phyloP scores from a whole-genome alignment of 30 jellyfish, hydroid and myxozoan species.

The Catostylus mosaicus region DNA sequence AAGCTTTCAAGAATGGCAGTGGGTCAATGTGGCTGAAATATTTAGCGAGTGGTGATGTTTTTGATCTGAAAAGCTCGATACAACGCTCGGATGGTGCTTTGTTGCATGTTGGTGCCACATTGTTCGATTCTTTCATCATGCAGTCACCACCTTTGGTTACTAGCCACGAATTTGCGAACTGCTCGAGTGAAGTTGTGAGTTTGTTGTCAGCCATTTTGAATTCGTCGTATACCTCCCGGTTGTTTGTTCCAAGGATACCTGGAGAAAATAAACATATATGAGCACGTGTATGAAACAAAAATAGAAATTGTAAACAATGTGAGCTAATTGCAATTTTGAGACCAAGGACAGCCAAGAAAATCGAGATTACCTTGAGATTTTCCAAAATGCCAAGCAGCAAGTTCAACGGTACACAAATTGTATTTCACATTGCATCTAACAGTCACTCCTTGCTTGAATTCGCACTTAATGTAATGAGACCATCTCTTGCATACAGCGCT shows the following conservation, averaged over 20 bases:
- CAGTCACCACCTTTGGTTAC: constrained; percentile 76
- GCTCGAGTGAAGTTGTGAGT: constrained; percentile 61
- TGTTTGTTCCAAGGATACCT: constrained; percentile 98
- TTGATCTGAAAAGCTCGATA: constrained; percentile 68
- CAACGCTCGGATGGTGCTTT: constrained; percentile 88
- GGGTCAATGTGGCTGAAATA: constrained; percentile 80
- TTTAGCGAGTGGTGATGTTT: constrained; percentile 79
- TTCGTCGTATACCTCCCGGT: constrained; percentile 89
- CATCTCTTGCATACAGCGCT: constrained; percentile 68
- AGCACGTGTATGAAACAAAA: neutral
- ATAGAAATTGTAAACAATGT: too few species aligned
- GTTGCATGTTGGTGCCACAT: constrained; percentile 62
- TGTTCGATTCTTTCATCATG: constrained; percentile 15
- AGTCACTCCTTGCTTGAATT: constrained; percentile 70
- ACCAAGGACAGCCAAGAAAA: neutral
- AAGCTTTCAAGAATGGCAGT: constrained; percentile 86
- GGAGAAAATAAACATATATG: neutral
- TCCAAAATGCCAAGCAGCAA: constrained; percentile 90
- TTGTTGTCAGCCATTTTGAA: constrained; percentile 70
- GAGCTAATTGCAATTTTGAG: neutral
- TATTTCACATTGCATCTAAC: constrained; percentile 73
- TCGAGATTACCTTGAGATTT: constrained; percentile 80
- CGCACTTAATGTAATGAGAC: constrained; percentile 64
- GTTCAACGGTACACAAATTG: constrained; percentile 77
- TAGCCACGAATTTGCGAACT: constrained; percentile 85